A percentile compares a stretch with the other conserved stretches of the same genome.
phyloP scores from a whole-genome alignment of 2,113 vertebrate genomes.

The Probosciger aterrimus region DNA sequence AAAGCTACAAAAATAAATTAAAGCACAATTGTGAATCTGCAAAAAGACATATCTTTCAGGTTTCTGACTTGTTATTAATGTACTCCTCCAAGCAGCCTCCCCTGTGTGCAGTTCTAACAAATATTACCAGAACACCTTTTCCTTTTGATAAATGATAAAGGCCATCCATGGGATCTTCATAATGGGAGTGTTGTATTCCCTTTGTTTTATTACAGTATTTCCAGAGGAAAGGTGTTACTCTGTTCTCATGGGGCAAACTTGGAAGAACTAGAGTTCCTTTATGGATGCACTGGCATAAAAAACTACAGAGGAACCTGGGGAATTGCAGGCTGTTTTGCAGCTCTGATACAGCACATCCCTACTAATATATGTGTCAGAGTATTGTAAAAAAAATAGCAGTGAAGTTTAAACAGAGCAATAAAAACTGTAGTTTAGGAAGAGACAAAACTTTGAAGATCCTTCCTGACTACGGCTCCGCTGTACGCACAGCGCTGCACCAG shows the following conservation, averaged over 20 bases:
- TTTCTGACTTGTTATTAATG: constrained; percentile 75
- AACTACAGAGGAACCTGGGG: constrained; percentile 63
- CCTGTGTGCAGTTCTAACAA: constrained; percentile 55
- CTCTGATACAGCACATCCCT: constrained; percentile 28
- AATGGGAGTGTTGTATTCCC: constrained; percentile 62
- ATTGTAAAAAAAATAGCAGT: constrained; percentile 51
- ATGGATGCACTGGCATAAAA: constrained; percentile 42
- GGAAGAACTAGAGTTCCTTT: constrained; percentile 61
- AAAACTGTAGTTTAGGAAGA: constrained; percentile 58
- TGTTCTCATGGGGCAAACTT: constrained; percentile 62
- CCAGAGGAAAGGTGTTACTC: constrained; percentile 65
- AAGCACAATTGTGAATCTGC: constrained; percentile 49
- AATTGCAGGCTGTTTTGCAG: constrained; percentile 62
- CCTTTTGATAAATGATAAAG: constrained; percentile 69
- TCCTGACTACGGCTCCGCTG: neutral
- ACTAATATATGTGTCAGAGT: constrained; percentile 38
- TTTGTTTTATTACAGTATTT: constrained; percentile 72
- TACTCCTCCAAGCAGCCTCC: constrained; percentile 56
- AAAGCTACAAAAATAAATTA: constrained; percentile 74
- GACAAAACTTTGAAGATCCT: constrained; percentile 39
- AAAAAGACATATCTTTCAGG: constrained; percentile 58
- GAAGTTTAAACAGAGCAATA: constrained; percentile 61
- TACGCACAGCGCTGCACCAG: neutral
- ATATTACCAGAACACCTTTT: constrained; percentile 65
- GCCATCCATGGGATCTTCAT: constrained; percentile 59